Conservation (phyloP, 1,140 invertebrate genomes). For the Platorchestia sp. region DNA sequence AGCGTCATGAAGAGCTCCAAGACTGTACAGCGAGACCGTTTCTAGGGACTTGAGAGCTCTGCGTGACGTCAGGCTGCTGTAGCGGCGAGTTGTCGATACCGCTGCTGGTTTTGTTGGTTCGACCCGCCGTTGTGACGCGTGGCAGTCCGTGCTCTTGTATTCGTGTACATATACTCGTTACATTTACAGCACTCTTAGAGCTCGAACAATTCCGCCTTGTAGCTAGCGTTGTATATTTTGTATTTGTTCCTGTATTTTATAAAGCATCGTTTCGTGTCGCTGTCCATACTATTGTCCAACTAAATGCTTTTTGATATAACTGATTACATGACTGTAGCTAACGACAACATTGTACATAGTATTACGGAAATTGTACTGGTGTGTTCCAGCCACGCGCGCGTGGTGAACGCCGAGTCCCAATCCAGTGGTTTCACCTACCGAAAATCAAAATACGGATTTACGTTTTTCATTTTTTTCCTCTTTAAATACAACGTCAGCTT, state of each 20-base stretch:
- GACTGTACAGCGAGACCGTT: neutral
- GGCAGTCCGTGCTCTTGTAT: neutral
- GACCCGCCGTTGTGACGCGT: neutral
- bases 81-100: too few species aligned
- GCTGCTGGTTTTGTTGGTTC: neutral
- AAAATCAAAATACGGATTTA: neutral
- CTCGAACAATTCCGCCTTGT: neutral
- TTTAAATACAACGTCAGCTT: neutral
- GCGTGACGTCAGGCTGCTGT: neutral
- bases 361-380: neutral
- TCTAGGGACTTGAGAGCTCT: neutral
- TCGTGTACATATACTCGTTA: neutral
- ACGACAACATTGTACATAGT: neutral
- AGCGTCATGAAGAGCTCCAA: neutral
- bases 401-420: neutral
- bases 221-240: neutral
- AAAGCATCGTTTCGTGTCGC: neutral
- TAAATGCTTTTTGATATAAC: neutral
- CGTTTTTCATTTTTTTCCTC: neutral
- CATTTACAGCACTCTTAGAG: neutral
- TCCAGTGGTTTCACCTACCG: neutral
- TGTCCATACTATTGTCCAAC: neutral
- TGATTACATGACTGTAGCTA: neutral
- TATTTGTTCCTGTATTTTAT: slow-evolving; percentile 2
- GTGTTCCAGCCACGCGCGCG: too few species aligned